A percentile compares a stretch with the other conserved stretches of the same genome.
Conservation (phyloP, 1,140 invertebrate genomes). For the Homarus americanus region DNA sequence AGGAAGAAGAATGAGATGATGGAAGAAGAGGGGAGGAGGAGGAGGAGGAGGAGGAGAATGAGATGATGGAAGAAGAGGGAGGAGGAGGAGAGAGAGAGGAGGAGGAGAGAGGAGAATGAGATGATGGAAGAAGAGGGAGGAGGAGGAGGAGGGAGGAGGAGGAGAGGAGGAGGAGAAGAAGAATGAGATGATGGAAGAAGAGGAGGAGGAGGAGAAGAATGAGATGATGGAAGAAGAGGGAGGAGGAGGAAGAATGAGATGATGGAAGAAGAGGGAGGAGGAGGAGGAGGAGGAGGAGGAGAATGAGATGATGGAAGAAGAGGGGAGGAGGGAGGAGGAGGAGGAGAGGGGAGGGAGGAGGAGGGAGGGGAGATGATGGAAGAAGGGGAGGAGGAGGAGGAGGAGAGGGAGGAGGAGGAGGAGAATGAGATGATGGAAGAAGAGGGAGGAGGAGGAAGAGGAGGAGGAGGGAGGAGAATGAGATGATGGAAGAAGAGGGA, state of each 20-base stretch:
- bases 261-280: neutral
- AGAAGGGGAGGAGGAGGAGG: neutral
- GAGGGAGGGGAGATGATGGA: too few species aligned
- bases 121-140: neutral
- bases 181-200: too few species aligned
- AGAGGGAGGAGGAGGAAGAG: too few species aligned
- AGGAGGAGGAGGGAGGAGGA: too few species aligned
- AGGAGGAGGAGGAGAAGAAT: neutral
- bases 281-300: neutral
- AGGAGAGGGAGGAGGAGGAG: neutral
- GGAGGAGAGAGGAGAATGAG: too few species aligned
- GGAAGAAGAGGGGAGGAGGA: neutral
- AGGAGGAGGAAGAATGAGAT: too few species aligned
- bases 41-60: neutral
- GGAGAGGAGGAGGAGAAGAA: too few species aligned
- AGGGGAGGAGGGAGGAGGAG: neutral
- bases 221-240: too few species aligned
- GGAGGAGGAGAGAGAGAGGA: conserved; percentile 10
- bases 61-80: too few species aligned
- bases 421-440: too few species aligned
- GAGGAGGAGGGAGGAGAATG: neutral
- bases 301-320: too few species aligned
- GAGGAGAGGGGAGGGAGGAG: neutral
- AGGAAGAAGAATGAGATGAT: neutral
- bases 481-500: too few species aligned